phyloP scores from a whole-genome alignment of 2,888 invertebrate species.

The Napeogenes inachia region DNA sequence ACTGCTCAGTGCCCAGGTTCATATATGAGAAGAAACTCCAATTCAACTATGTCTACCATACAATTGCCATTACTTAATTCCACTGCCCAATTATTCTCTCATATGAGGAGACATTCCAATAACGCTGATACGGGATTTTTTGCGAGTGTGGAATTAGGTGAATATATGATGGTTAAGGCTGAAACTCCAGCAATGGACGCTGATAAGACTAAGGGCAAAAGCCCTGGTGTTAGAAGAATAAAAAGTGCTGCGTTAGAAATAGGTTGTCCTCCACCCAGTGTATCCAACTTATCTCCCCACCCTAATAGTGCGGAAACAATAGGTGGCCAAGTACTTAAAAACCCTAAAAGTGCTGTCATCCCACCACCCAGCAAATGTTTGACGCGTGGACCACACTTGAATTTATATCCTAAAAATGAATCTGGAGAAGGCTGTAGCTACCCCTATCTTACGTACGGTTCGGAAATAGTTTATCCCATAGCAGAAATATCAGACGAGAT shows the following conservation, averaged over 20 bases:
- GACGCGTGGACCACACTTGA: conserved; percentile 83
- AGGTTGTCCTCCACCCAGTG: conserved; percentile 82
- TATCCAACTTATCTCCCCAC: conserved; percentile 85
- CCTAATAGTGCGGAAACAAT: conserved; percentile 90
- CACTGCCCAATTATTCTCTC: conserved; percentile 69
- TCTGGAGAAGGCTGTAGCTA: conserved; percentile 86
- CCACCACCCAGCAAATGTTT: conserved; percentile 84
- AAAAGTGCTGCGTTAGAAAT: conserved; percentile 84
- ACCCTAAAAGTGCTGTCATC: conserved; percentile 79
- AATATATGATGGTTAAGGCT: conserved; percentile 73
- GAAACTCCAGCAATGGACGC: conserved; percentile 68
- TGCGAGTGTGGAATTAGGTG: conserved; percentile 72
- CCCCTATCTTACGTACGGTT: conserved; percentile 82
- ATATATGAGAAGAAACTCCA: conserved; percentile 78
- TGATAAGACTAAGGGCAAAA: conserved; percentile 75
- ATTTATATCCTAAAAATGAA: conserved; percentile 80
- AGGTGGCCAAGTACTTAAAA: conserved; percentile 81
- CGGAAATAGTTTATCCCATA: conserved; percentile 89
- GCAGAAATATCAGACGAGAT: conserved; percentile 90
- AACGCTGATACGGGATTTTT: conserved; percentile 79
- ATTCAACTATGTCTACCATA: conserved; percentile 80
- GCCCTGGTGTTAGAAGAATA: conserved; percentile 80
- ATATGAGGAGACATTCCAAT: conserved; percentile 79
- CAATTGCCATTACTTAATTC: conserved; percentile 75
- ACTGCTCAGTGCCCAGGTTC: conserved; percentile 57